Conservation (phyloP, 2,797 vertebrate species). For the Morus bassanus region DNA sequence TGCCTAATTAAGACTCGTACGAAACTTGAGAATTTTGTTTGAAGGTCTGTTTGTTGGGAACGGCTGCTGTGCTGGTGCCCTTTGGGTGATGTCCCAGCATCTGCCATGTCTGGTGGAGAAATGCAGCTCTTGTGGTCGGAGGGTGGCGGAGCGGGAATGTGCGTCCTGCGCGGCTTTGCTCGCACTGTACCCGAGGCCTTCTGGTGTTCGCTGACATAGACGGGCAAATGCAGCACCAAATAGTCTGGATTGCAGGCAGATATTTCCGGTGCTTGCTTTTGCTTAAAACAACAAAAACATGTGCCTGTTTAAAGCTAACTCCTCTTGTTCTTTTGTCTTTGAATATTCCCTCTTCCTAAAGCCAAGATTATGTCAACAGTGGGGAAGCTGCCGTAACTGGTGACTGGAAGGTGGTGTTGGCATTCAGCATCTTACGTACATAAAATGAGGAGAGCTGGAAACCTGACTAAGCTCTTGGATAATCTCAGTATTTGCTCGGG, state of each 20-base stretch:
- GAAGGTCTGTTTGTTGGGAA: rapidly evolving
- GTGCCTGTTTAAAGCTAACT: background rate
- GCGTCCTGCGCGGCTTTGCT: background rate
- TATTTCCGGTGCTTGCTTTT: background rate
- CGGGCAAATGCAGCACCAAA: background rate
- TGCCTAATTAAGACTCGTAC: background rate
- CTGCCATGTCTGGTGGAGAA: background rate
- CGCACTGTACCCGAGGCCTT: background rate
- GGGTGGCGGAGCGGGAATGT: rapidly evolving
- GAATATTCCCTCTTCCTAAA: background rate
- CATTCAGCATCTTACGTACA: background rate
- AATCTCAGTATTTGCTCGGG: background rate
- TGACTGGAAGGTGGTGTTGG: background rate
- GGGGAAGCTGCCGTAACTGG: background rate
- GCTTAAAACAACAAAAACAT: background rate
- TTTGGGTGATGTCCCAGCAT: background rate
- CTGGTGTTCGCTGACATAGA: background rate
- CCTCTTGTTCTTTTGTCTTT: background rate
- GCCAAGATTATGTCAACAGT: background rate
- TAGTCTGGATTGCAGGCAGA: background rate
- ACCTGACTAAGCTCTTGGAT: background rate
- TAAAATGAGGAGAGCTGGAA: background rate
- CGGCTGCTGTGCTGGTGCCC: background rate
- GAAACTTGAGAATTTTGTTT: rapidly evolving
- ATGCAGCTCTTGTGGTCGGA: too few relatives aligned